These are phyloP conservation scores for Benitochromis conjunctus DNA, from an alignment of 2,113 vertebrate species.

Conservation along the genomic window DNA sequence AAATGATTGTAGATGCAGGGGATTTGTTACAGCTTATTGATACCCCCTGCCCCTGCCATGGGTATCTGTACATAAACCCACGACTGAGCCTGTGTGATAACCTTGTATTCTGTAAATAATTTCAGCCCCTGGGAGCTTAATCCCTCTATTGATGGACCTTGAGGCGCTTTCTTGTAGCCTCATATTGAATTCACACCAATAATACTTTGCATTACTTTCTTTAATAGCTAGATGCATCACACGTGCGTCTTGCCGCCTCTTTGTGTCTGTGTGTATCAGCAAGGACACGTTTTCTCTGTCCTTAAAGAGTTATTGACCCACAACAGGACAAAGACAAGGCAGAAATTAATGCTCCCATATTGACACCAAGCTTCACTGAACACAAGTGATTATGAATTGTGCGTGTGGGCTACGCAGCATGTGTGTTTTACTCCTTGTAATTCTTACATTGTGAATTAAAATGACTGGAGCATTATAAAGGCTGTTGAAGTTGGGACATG, in stretches of 20 bases:
- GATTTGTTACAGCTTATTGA: slow-evolving; percentile 23
- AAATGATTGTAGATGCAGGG: slow-evolving; percentile 15
- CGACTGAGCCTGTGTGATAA: slow-evolving; percentile 13
- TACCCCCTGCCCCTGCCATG: neutral
- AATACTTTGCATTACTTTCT: neutral
- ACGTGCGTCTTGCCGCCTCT: neutral
- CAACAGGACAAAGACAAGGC: slow-evolving; percentile 4
- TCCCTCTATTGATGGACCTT: slow-evolving; percentile 30
- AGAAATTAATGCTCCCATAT: neutral
- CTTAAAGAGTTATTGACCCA: slow-evolving; percentile 19
- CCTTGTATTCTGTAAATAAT: slow-evolving; percentile 19
- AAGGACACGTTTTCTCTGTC: neutral
- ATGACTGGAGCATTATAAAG: neutral
- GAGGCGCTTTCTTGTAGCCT: neutral
- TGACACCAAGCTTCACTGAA: neutral
- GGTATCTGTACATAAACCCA: neutral
- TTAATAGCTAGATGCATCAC: neutral
- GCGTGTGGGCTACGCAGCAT: neutral
- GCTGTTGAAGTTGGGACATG: neutral
- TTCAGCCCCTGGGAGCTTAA: slow-evolving; percentile 7
- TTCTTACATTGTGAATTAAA: neutral
- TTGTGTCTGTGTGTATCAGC: neutral
- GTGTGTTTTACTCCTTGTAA: neutral
- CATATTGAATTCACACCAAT: neutral
- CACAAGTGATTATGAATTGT: neutral